Evolutionary conservation across 2,888 invertebrate genomes (phyloP), one percentile per base, ranked within the genome.

Genomic region (Eretmocerus hayati): DNA sequence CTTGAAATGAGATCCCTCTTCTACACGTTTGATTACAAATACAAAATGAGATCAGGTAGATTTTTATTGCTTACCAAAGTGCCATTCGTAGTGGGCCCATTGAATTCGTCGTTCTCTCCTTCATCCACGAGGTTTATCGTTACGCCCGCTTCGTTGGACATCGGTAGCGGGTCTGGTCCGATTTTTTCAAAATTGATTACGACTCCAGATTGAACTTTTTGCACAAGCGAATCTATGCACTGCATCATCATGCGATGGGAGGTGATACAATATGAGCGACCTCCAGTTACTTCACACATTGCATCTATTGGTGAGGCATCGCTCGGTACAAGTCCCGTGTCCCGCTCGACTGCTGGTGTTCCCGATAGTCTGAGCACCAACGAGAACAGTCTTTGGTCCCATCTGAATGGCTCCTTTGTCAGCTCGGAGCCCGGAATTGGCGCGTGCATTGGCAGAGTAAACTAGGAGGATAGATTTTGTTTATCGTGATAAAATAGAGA

Each of bases 241-340:
- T 92, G 93, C 80, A 90, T 90, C 66, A 99, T 75, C 83, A 93
- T 91, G 54, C 94, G 81, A 65, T 96, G 95, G 0, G 93, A 92
- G 22, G 92, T 90, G 53, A 97, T 90, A 61, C 89, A 87, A 73
- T 96, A 97, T 0, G 96, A 96, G 39, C 96, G 84, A 54, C 96
- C 97, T 64, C 97, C 97, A 13, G 97, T 99, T 18, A 94, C 94
- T 77, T 96, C 95, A 74, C 97, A 97, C 93, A 99, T 95, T 6
- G 90, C 88, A 72, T 97, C 95, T 58, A 97, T 90, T 1, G 94
- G 92, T 31, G 94, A 93, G 44, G 87, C 82, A 67, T 97, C 96
- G 47, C 91, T 91, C 9, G 95, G 90, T 30, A 96, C 94, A 48
- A 90, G 78, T 5, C 90, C 90, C 4, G 85, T 84, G 64, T 91